Base-by-base conservation (phyloP, 2,888 invertebrate genomes). In the Lithophane semibrunnea region DNA sequence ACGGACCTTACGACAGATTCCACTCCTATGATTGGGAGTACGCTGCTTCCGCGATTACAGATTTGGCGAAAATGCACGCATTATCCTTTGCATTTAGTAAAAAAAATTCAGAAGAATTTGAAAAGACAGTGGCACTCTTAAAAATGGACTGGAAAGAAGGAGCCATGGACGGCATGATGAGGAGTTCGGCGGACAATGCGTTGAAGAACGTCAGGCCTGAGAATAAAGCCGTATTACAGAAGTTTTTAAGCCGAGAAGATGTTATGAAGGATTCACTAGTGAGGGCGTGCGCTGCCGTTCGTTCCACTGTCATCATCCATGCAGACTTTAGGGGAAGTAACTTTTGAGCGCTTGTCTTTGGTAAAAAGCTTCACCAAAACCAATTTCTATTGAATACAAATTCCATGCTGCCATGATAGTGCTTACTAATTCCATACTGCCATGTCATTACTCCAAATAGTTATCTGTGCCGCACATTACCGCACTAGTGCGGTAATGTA, bases 51-150 rank as follows among this genome's bases (percentile, higher is more conserved):
- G n/a, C n/a, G n/a, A n/a, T n/a, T n/a, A n/a, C n/a, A n/a, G n/a
- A n/a, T n/a, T n/a, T n/a, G n/a, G n/a, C n/a, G n/a, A n/a, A n/a
- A n/a, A n/a, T n/a, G n/a, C n/a, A n/a, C 75, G 93, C 94, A 0
- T 83, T 93, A 3, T 93, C 94, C 0, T 89, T 93, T 37, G 93
- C 92, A 0, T 89, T 90, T 72, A 84, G 82, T n/a, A 87, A 89
- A 52, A 88, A 91, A 58, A 29, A 90, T 13, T 69, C 76, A n/a
- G 60, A 66, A 29, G 64, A 76, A 9, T 75, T 61, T 69, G 21
- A 74, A 10, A 37, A 77, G 10, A 16, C 78, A 0, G 21, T 71
- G 3, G 37, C 24, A 5, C 24, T 72, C 0, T 0, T 77, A 9
- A 71, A 69, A 56, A 49, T 63, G 18, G 12, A 44, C 0, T 80